Percentiles rank a stretch among this genome's conserved stretches.
phyloP scores from a whole-genome alignment of 2,113 vertebrate genomes.

The Oryzias curvinotus region DNA sequence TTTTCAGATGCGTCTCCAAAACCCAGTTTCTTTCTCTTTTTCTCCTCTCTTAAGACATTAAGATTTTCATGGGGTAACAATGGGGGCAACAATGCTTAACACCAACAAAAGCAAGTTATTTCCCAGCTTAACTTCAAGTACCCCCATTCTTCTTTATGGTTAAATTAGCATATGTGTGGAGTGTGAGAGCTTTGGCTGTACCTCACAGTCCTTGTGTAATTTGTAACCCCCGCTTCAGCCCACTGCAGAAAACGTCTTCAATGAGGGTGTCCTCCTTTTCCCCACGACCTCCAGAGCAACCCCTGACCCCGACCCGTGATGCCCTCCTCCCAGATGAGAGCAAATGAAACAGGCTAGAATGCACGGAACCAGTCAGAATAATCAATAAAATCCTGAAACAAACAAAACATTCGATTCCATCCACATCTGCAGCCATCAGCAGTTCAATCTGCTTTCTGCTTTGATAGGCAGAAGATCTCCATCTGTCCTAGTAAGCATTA shows the following conservation, averaged over 20 bases:
- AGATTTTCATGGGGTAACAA: slow-evolving; percentile 30
- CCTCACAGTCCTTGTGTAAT: slow-evolving; percentile 48
- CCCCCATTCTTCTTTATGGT: slow-evolving; percentile 63
- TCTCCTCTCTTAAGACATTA: slow-evolving; percentile 19
- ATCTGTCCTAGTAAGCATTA: slow-evolving; percentile 11
- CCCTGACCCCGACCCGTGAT: slow-evolving; percentile 47
- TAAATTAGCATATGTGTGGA: slow-evolving; percentile 60
- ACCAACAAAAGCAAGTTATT: slow-evolving; percentile 67
- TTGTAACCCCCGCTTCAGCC: slow-evolving; percentile 51
- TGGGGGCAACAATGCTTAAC: slow-evolving; percentile 65
- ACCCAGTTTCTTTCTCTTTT: slow-evolving; percentile 2
- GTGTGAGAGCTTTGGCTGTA: neutral
- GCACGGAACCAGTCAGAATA: slow-evolving; percentile 38
- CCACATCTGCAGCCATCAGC: slow-evolving; percentile 8
- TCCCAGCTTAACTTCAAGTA: slow-evolving; percentile 68
- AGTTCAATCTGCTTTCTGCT: slow-evolving; percentile 27
- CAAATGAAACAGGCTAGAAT: slow-evolving; percentile 1
- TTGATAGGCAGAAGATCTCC: slow-evolving; percentile 22
- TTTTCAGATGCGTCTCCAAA: slow-evolving; percentile 35
- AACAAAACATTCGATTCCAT: slow-evolving; percentile 12
- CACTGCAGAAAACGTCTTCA: slow-evolving; percentile 52
- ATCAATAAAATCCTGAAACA: slow-evolving; percentile 9
- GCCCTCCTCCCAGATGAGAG: slow-evolving; percentile 22
- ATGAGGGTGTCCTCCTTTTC: slow-evolving; percentile 36
- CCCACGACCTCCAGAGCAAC: slow-evolving; percentile 60